A percentile compares a stretch with the other conserved stretches of the same genome.
These are phyloP conservation scores for Meiosimyza platycephala DNA, from an alignment of 2,888 invertebrate genomes.

Conservation along the genomic window DNA sequence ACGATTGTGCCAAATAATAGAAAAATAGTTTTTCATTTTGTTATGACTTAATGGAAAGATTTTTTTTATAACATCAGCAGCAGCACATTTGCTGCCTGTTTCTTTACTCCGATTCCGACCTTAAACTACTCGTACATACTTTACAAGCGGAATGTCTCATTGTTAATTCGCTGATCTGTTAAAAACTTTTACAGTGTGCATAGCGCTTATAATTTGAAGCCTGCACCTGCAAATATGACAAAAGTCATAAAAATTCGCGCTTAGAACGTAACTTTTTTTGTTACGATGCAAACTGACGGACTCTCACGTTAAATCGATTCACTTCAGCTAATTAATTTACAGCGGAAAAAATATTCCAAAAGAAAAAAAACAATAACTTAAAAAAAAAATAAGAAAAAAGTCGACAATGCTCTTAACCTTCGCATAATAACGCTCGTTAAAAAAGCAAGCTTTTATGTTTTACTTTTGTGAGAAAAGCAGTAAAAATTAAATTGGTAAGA, in stretches of 20 bases:
- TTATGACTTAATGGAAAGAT: too few species aligned
- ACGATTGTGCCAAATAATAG: too few species aligned
- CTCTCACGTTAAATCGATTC: constrained; percentile 52
- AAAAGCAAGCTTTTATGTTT: constrained; percentile 4
- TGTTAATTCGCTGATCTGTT: too few species aligned
- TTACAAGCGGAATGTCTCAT: too few species aligned
- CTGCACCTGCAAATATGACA: constrained; percentile 41
- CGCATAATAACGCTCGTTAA: constrained; percentile 5
- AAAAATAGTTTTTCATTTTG: too few species aligned
- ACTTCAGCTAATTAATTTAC: constrained; percentile 61
- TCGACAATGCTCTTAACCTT: too few species aligned
- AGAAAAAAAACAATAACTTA: background rate
- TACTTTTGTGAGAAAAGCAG: background rate
- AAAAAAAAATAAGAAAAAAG: too few species aligned
- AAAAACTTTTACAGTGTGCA: too few species aligned
- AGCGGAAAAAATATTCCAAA: constrained; percentile 39
- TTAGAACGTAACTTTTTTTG: constrained; percentile 14
- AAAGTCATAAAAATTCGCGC: constrained; percentile 39
- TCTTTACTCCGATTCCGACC: too few species aligned
- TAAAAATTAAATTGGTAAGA: background rate
- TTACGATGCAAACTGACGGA: constrained; percentile 1
- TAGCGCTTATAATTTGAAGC: background rate
- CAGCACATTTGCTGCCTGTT: too few species aligned
- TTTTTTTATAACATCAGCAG: too few species aligned
- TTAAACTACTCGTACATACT: too few species aligned